Evolutionary conservation across 2,113 vertebrate genomes (phyloP).

Genomic region (Nettapus auritus): DNA sequence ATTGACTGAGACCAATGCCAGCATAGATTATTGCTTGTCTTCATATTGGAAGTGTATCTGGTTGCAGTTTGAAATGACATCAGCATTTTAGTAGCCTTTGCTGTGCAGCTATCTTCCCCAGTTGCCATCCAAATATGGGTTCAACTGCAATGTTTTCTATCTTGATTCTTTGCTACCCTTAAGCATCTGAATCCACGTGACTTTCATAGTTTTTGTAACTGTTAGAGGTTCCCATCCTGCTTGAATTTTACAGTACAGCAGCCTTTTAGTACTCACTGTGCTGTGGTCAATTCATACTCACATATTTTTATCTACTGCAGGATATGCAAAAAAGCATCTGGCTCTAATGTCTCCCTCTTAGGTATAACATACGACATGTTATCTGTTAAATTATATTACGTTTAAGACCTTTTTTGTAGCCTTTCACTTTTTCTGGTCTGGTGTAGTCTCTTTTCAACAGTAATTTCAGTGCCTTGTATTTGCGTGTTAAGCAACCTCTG

Average conservation of each 20-base stretch:
- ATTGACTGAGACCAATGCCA: neutral
- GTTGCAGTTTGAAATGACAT: neutral
- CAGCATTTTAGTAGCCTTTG: neutral
- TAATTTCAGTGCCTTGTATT: neutral
- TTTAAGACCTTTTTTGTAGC: neutral
- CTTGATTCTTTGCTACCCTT: neutral
- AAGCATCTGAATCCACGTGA: neutral
- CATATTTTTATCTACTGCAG: neutral
- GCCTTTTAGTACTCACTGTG: neutral
- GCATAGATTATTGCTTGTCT: neutral
- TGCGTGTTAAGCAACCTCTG: neutral
- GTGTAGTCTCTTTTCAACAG: neutral
- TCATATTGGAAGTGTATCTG: neutral
- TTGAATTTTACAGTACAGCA: neutral
- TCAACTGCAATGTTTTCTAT: neutral
- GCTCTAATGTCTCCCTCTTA: neutral
- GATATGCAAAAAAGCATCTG: neutral
- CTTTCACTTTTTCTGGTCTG: neutral
- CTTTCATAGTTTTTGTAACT: neutral
- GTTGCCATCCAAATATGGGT: neutral
- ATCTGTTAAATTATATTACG: neutral
- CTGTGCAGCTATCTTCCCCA: neutral
- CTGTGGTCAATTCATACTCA: neutral
- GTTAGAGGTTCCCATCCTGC: neutral
- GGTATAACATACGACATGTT: neutral